Percentiles rank a stretch among this genome's conserved stretches.
These are phyloP conservation scores for Salarias fasciatus DNA, from an alignment of 2,797 vertebrate species.

Conservation along the genomic window DNA sequence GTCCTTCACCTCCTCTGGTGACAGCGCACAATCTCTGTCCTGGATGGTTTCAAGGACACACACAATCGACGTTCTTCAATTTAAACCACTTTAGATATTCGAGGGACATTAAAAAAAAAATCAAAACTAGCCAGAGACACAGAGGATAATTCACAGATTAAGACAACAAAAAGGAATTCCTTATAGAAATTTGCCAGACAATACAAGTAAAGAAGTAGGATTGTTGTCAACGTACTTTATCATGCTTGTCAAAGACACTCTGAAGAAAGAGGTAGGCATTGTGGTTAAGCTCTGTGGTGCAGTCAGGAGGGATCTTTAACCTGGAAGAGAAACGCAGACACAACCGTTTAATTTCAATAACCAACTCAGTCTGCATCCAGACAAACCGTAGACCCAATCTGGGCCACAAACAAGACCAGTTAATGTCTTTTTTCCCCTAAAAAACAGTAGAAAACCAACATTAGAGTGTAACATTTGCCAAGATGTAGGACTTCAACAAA, in stretches of 20 bases:
- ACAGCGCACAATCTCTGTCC: slow-evolving; percentile 96
- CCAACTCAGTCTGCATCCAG: too few species aligned
- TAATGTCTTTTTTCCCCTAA: too few species aligned
- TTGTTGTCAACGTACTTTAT: slow-evolving; percentile 87
- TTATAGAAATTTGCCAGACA: background rate
- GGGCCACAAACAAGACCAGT: too few species aligned
- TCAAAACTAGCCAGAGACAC: too few species aligned
- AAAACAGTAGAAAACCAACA: too few species aligned
- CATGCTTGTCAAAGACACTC: slow-evolving; percentile 98
- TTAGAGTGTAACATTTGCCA: too few species aligned
- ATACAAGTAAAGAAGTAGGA: background rate
- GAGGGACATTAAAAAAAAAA: too few species aligned
- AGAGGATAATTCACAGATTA: too few species aligned
- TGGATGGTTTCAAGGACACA: slow-evolving; percentile 54
- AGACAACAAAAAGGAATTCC: too few species aligned
- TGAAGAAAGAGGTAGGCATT: slow-evolving; percentile 98
- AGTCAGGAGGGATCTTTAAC: slow-evolving; percentile 93
- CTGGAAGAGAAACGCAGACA: slow-evolving; percentile 71
- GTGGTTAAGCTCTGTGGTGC: slow-evolving; percentile 98
- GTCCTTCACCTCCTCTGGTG: slow-evolving; percentile 91
- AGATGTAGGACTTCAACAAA: too few species aligned
- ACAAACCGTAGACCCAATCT: too few species aligned
- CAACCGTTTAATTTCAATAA: slow-evolving; percentile 4
- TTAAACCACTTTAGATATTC: background rate
- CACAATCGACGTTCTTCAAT: background rate